Conservation (phyloP, 2,888 invertebrate species). For the Drosophila robusta region DNA sequence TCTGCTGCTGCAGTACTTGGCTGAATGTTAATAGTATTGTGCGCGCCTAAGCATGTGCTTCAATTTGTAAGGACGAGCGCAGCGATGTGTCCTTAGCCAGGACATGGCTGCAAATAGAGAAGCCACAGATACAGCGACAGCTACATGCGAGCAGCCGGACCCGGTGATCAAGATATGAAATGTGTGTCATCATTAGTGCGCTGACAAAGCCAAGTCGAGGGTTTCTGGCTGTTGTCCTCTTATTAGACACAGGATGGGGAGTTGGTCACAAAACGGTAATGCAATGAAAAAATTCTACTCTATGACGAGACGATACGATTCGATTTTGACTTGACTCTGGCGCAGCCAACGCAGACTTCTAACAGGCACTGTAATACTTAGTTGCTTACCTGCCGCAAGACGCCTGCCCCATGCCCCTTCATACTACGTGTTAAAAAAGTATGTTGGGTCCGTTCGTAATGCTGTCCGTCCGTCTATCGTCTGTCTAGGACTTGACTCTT, state of each 20-base stretch:
- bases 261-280: slow-evolving; percentile 58
- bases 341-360: slow-evolving; percentile 16
- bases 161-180: slow-evolving; percentile 69
- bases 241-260: not conserved
- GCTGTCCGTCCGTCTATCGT: too few species aligned
- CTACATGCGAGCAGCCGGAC: not conserved
- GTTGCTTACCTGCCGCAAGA: slow-evolving; percentile 40
- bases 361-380: slow-evolving; percentile 52
- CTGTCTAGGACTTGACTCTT: too few species aligned
- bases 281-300: slow-evolving; percentile 65
- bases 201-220: slow-evolving; percentile 58
- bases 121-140: not conserved
- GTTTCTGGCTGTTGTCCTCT: not conserved
- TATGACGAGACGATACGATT: slow-evolving; percentile 20
- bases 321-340: slow-evolving; percentile 22
- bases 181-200: slow-evolving; percentile 80
- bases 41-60: slow-evolving; percentile 79
- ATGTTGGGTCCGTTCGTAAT: too few species aligned
- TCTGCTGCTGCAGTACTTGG: slow-evolving; percentile 13
- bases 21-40: slow-evolving; percentile 65
- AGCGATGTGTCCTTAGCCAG: slow-evolving; percentile 39
- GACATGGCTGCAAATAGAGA: slow-evolving; percentile 10
- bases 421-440: not conserved
- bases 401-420: not conserved
- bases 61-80: slow-evolving; percentile 72